These are phyloP conservation scores for Phylloscopus trochilus DNA, from an alignment of 2,113 vertebrate species.

Conservation along the genomic window DNA sequence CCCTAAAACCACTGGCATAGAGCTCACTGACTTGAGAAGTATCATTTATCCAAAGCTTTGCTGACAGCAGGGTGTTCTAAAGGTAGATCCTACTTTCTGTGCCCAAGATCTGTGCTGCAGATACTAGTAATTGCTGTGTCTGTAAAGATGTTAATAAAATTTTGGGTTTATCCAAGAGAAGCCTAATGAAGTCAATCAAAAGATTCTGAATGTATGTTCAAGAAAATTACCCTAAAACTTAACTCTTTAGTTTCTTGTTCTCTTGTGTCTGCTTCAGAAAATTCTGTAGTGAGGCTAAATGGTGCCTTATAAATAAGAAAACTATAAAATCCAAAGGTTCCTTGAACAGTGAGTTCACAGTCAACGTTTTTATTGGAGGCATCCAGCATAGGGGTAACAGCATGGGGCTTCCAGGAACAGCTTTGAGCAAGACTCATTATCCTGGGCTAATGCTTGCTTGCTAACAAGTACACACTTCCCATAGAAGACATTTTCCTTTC, in stretches of 20 bases:
- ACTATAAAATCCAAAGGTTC: background rate
- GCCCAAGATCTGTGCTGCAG: background rate
- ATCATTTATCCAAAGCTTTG: background rate
- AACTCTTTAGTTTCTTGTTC: background rate
- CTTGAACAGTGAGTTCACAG: background rate
- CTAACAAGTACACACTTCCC: background rate
- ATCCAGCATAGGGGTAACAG: conserved; percentile 48
- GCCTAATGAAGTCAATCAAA: background rate
- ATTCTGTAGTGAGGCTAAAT: background rate
- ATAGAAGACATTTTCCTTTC: background rate
- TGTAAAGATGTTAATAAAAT: background rate
- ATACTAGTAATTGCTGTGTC: background rate
- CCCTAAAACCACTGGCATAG: background rate
- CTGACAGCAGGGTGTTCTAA: background rate
- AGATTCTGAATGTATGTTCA: background rate
- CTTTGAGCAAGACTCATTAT: background rate
- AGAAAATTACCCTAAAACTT: background rate
- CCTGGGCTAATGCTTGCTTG: background rate
- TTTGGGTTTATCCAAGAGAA: background rate
- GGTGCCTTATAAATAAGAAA: background rate
- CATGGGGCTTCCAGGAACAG: background rate
- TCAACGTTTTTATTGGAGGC: background rate
- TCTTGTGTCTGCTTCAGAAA: background rate
- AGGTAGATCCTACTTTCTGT: background rate
- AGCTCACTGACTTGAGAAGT: background rate